Conservation (phyloP, 2,797 vertebrate species). For the Acanthurus leucopareius region DNA sequence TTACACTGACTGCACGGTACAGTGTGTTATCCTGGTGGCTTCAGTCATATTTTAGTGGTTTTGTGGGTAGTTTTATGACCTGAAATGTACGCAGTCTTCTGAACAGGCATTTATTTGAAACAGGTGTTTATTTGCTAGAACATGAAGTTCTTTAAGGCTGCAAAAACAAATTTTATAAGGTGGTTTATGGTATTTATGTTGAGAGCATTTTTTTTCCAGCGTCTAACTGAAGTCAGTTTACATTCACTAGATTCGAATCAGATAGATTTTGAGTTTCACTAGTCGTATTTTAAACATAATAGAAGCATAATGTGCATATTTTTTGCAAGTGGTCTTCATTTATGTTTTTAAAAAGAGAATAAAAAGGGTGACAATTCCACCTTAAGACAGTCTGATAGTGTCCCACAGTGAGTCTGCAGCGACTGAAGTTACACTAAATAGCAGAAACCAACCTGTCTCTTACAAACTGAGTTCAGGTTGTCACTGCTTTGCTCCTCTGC, state of each 20-base stretch:
- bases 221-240: neutral
- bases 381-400: no score
- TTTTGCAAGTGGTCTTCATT: slow-evolving; percentile 11
- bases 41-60: slow-evolving; percentile 42
- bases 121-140: slow-evolving; percentile 52
- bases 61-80: slow-evolving; percentile 51
- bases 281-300: neutral
- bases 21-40: slow-evolving; percentile 25
- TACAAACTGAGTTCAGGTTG: neutral
- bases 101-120: slow-evolving; percentile 30
- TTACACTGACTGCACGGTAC: slow-evolving; percentile 17
- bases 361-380: neutral
- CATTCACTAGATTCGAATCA: slow-evolving; percentile 14
- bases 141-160: slow-evolving; percentile 26
- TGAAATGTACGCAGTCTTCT: slow-evolving; percentile 44
- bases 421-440: neutral
- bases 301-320: slow-evolving; percentile 4
- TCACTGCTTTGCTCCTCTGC: neutral
- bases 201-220: neutral
- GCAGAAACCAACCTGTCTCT: neutral
- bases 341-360: slow-evolving; percentile 8
- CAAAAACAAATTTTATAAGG: slow-evolving; percentile 36
- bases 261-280: slow-evolving; percentile 10
- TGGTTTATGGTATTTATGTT: slow-evolving; percentile 24
- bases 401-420: slow-evolving; percentile 12